Evolutionary conservation across 2,113 vertebrate species (phyloP).

Genomic region (Tupaia tana): DNA sequence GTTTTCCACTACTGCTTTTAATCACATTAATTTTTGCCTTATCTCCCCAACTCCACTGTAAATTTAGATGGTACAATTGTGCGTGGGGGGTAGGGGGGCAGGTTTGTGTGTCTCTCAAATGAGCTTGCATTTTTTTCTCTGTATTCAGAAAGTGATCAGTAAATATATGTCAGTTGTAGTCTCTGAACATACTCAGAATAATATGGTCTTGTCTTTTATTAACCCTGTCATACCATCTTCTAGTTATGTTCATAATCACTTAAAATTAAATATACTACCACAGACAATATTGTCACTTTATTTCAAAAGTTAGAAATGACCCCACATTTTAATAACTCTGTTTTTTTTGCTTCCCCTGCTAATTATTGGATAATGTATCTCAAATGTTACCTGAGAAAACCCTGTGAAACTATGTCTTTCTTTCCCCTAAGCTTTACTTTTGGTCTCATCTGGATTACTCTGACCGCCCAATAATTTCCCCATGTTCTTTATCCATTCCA

Average conservation of each 20-base stretch:
- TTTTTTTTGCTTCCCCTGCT: not conserved
- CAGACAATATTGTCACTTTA: not conserved
- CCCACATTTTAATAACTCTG: not conserved
- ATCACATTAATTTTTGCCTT: constrained; percentile 4
- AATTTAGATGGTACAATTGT: not conserved
- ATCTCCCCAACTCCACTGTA: constrained; percentile 22
- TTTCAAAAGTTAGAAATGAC: not conserved
- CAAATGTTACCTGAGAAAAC: not conserved
- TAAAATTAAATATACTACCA: not conserved
- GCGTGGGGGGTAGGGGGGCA: too few species aligned
- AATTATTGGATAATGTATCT: not conserved
- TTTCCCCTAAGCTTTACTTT: not conserved
- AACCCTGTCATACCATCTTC: not conserved
- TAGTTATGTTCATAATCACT: not conserved
- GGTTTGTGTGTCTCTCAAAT: not conserved
- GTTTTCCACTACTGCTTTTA: constrained; percentile 62
- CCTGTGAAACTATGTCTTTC: not conserved
- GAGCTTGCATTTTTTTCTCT: not conserved
- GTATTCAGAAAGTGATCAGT: not conserved
- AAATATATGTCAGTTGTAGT: not conserved
- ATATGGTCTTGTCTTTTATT: not conserved
- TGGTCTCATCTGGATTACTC: too few species aligned
- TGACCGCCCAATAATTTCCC: not conserved
- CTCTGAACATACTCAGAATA: not conserved
- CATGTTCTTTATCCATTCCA: not conserved